Base-by-base conservation (phyloP, 2,113 vertebrate species). In the Eubucco bourcierii region DNA sequence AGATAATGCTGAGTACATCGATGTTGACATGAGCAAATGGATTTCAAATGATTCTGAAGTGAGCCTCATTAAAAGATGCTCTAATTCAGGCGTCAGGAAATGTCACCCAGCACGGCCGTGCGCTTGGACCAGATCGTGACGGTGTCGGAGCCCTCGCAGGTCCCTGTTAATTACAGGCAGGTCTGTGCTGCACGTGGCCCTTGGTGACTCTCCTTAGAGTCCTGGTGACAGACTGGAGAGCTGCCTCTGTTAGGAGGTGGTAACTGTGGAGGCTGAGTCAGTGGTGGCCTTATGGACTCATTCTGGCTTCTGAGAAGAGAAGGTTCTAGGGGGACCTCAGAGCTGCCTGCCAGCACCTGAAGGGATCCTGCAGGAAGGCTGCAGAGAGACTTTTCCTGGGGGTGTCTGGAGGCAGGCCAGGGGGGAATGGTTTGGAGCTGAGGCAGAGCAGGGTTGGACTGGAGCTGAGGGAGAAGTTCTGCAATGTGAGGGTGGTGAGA, bases 1-100 rank as follows among this genome's bases (percentile, higher is more conserved):
- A 96, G 97, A 97, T 98, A 97, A 98, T 97, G 96, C 95, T 39
- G 95, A 94, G 90, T 97, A 97, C 98, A 98, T 98, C 96, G 97
- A 97, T 97, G 97, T 97, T 98, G 97, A 98, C 97, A 97, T n/a
- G 96, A 97, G 97, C 97, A 98, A 98, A 98, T 98, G 97, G 95
- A 95, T 97, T 97, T 97, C 91, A 97, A 98, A 97, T 97, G 96
- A 90, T 97, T 96, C 94, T 97, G 97, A 97, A 97, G 97, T 58
- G 76, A 97, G 96, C 85, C 96, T 98, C 96, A 89, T 98, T 98
- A 97, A 91, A 92, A 97, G 97, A 97, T 93, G 95, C 95, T 97
- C 93, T 97, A 95, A 97, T 98, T 96, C 97, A 95, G 97, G 96
- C 97, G 95, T 92, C 91, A 84, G 96, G 97, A 97, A 95, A 91